Base-by-base conservation (phyloP, 2,888 invertebrate genomes). In the Myopa testacea region DNA sequence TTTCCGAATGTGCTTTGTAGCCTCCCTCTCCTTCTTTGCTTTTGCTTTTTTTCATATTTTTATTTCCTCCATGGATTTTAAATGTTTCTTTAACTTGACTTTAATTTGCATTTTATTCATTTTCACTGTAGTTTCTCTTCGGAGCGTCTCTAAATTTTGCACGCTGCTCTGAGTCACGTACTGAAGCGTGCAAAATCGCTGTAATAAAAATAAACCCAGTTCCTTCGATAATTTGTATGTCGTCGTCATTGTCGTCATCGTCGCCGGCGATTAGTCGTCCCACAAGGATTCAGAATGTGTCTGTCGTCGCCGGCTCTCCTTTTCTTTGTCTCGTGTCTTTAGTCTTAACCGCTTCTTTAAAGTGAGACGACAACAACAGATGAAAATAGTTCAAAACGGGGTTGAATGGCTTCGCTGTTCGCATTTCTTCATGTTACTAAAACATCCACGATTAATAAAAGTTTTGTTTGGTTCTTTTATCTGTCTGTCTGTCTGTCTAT, bases 401-500 rank as follows among this genome's bases (percentile, higher is more conserved):
- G 58, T 58, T 58, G 19, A 58, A 58, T 58, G 58, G 14, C 58
- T 58, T 58, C 58, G 10, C 4, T 45, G 45, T 45, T 45, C 45
- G 45, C 10, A 2, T 10, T 45, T 3, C 10, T 45, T 45, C 45
- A 26, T 45, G 10, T 45, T 45, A 45, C 45, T 26, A 26, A 3
- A 45, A 8, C 2, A 45, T 45, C 7, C 6, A 45, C 10, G 3
- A 1, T 26, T 26, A 45, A 45, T 45, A 45, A 45, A 45, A 45
- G 45, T 45, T 16, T 52, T 62, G 58, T 67, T 62, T 40, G 19
- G 78, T 38, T 68, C 63, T 74, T 75, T 69, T 76, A 73, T 79
- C 75, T 62, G 65, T 76, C 75, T 74, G 78, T 78, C 68, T 73
- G 65, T 52, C 71, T 68, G 58, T 58, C 68, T 38, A 55, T 45